Evolutionary conservation across 2,888 invertebrate genomes (phyloP).

Genomic region (Coleophora deauratella): DNA sequence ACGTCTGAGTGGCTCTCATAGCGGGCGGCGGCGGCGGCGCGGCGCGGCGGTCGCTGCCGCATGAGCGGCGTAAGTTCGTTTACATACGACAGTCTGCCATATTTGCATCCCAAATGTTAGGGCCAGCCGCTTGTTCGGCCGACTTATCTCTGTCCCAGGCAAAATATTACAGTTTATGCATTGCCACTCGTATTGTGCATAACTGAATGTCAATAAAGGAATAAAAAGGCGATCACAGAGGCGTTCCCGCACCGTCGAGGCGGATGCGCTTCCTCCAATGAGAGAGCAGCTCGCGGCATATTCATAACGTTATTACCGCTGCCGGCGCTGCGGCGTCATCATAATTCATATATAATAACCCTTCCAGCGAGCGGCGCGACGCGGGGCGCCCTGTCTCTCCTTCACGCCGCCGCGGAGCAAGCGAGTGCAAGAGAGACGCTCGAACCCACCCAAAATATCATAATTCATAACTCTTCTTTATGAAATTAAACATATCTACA

Average conservation of each 20-base stretch:
- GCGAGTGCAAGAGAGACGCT: constrained; percentile 53
- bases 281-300: constrained; percentile 65
- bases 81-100: constrained; percentile 68
- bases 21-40: no score
- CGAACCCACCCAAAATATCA: constrained; percentile 51
- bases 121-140: constrained; percentile 53
- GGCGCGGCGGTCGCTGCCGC: no score
- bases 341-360: constrained; percentile 76
- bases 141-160: constrained; percentile 62
- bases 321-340: constrained; percentile 67
- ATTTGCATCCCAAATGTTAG: constrained; percentile 73
- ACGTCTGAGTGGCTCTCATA: constrained; percentile 73
- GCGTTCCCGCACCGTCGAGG: constrained; percentile 66
- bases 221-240: constrained; percentile 69
- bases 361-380: constrained; percentile 59
- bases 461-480: constrained; percentile 71
- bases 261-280: constrained; percentile 70
- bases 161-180: constrained; percentile 72
- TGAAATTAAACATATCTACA: constrained; percentile 35
- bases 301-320: constrained; percentile 75
- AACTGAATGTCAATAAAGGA: constrained; percentile 73
- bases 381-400: constrained; percentile 56
- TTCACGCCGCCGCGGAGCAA: constrained; percentile 34
- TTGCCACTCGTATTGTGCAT: constrained; percentile 68
- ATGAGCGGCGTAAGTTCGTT: constrained; percentile 71